Evolutionary conservation across 2,888 invertebrate species (phyloP), one percentile per base, ranked within the genome.

Genomic region (Eubasilissa splendida): DNA sequence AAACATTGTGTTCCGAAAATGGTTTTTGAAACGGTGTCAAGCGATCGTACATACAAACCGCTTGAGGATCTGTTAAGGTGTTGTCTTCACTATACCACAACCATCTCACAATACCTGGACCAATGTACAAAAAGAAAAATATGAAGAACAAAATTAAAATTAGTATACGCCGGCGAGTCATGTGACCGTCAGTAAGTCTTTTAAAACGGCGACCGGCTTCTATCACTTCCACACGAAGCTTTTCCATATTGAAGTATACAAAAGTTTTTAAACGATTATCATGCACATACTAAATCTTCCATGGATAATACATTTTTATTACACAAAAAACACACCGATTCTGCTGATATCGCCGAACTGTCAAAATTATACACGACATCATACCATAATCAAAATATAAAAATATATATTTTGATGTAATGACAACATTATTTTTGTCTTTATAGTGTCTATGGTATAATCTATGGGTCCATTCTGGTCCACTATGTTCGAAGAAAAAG

Each of bases 21-120:
- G 93, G 92, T 7, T 90, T 87, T 84, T 92, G 90, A 85, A 93
- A 94, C 54, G 92, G 91, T 74, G 90, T 90, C 83, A 95, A 85
- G 83, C 93, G 92, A 85, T 93, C 93, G 80, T 91, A 92, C 86
- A 95, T 92, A 86, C 95, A 95, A 80, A 91, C 88, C 85, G 92
- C 92, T 82, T 93, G 88, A 68, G 89, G 89, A 85, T 89, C 89
- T 84, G 84, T 87, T 80, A 87, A 87, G 82, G 89, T 86, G 65
- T 88, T 87, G 82, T 87, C 89, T 80, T 90, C 90, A 52, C 89
- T 87, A 80, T 89, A 89, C 84, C 93, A 92, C 53, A 94, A 85
- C 91, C 93, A 93, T 82, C 91, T 92, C 86, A 93, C 90, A 33
- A 95, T 86, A 53, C 91, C 89, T 56, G 95, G 94, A 70, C 94